These are phyloP conservation scores for Ia io DNA, from an alignment of 2,113 vertebrate genomes.

Conservation along the genomic window DNA sequence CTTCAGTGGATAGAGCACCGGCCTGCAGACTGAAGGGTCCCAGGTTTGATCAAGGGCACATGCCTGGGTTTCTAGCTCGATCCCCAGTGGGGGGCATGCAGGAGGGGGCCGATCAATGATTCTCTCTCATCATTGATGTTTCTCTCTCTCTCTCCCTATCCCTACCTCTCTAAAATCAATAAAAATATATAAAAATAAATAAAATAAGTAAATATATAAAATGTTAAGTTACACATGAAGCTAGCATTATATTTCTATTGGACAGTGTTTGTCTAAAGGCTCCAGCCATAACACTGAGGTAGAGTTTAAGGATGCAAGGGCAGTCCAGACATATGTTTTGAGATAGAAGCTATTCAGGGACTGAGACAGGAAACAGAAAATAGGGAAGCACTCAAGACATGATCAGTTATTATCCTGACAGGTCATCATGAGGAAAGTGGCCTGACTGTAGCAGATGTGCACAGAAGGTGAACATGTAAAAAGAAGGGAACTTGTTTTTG, in stretches of 20 bases:
- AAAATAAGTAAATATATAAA: background rate
- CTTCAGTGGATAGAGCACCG: too few relatives aligned
- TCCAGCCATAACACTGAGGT: fast-evolving
- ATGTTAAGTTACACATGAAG: background rate
- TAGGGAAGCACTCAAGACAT: background rate
- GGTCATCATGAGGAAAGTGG: background rate
- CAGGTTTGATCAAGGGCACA: too few relatives aligned
- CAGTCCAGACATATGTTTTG: background rate
- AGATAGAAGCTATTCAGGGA: background rate
- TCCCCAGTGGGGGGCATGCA: too few relatives aligned
- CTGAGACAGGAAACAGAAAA: background rate
- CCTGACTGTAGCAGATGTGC: background rate
- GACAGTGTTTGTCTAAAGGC: background rate
- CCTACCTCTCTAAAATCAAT: too few relatives aligned
- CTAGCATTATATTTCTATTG: background rate
- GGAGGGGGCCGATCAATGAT: too few relatives aligned
- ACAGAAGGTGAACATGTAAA: background rate
- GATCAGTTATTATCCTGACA: background rate
- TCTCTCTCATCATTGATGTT: too few relatives aligned
- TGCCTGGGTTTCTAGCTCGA: too few relatives aligned
- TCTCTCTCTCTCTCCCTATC: too few relatives aligned
- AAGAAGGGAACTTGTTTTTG: background rate
- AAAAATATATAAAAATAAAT: too few relatives aligned
- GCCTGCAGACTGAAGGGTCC: too few relatives aligned
- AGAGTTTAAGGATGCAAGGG: background rate